Evolutionary conservation across 2,888 invertebrate species (phyloP).

Genomic region (Lissocephala sabroskyi): DNA sequence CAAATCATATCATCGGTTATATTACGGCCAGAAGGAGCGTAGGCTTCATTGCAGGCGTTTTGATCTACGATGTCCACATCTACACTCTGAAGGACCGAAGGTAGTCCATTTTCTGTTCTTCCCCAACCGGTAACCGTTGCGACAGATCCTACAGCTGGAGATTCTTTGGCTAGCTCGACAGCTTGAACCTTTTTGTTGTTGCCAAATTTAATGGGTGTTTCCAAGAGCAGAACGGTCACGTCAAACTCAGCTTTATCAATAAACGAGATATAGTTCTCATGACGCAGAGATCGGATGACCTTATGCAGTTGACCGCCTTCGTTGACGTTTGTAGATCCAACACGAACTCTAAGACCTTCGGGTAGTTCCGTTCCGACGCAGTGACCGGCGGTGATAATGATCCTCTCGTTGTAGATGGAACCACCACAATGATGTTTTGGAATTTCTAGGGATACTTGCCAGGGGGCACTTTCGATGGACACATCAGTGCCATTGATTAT

Average conservation of each 20-base stretch:
- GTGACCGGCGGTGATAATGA: constrained; percentile 75
- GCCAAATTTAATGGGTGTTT: constrained; percentile 67
- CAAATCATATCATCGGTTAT: constrained; percentile 10
- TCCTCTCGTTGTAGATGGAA: constrained; percentile 71
- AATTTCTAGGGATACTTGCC: constrained; percentile 42
- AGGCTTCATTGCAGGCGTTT: neutral
- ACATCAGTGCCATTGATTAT: constrained; percentile 44
- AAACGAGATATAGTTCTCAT: constrained; percentile 72
- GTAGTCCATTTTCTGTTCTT: neutral
- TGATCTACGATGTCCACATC: neutral
- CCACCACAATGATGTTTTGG: constrained; percentile 75
- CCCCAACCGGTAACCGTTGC: constrained; percentile 45
- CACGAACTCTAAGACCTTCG: constrained; percentile 67
- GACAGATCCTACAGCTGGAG: constrained; percentile 18
- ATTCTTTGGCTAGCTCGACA: constrained; percentile 68
- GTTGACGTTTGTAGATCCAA: constrained; percentile 72
- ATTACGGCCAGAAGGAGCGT: neutral
- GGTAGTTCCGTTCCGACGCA: constrained; percentile 55
- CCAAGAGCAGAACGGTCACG: constrained; percentile 74
- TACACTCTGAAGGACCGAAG: neutral
- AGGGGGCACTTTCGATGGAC: constrained; percentile 37
- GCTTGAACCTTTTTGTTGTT: constrained; percentile 62
- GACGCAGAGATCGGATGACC: constrained; percentile 32
- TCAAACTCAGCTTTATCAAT: constrained; percentile 69
- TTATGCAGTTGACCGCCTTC: constrained; percentile 30